Percentiles rank a stretch among this genome's conserved stretches.
phyloP scores from a whole-genome alignment of 2,888 invertebrate species.

The Lasioglossum oenotherae region DNA sequence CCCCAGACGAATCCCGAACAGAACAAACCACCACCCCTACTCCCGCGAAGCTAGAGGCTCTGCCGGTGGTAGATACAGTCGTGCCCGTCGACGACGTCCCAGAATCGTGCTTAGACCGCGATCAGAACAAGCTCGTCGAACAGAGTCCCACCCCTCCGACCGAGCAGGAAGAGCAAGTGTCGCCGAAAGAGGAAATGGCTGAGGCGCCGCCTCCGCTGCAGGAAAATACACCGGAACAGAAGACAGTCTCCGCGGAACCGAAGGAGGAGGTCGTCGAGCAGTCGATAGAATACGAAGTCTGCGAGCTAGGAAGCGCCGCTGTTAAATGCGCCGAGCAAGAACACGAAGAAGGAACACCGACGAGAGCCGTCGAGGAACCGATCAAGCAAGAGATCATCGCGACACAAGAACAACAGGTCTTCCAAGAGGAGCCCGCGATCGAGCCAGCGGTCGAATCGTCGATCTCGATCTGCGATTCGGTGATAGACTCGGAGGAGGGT shows the following conservation, averaged over 20 bases:
- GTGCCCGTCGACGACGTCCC: not conserved
- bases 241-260: not conserved
- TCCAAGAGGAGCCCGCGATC: conserved; percentile 20
- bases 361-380: conserved; percentile 16
- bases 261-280: conserved; percentile 5
- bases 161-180: not conserved
- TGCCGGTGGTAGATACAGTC: conserved; percentile 53
- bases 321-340: not conserved
- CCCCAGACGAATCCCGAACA: conserved; percentile 38
- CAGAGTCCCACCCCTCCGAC: not conserved
- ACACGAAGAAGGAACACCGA: not conserved
- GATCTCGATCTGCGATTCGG: conserved; percentile 24
- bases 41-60: conserved; percentile 44
- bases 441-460: conserved; percentile 20
- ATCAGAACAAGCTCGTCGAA: not conserved
- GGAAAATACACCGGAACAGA: not conserved
- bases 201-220: not conserved
- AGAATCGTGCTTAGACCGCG: too few species aligned
- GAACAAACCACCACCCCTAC: conserved; percentile 25
- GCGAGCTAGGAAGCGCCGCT: not conserved
- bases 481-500: conserved; percentile 75
- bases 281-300: not conserved
- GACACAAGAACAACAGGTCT: not conserved
- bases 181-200: not conserved
- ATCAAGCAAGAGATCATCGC: conserved; percentile 26